Percentiles rank a stretch among this genome's conserved stretches.
Conservation (phyloP, 2,797 vertebrate genomes). For the Podarcis lilfordi region DNA sequence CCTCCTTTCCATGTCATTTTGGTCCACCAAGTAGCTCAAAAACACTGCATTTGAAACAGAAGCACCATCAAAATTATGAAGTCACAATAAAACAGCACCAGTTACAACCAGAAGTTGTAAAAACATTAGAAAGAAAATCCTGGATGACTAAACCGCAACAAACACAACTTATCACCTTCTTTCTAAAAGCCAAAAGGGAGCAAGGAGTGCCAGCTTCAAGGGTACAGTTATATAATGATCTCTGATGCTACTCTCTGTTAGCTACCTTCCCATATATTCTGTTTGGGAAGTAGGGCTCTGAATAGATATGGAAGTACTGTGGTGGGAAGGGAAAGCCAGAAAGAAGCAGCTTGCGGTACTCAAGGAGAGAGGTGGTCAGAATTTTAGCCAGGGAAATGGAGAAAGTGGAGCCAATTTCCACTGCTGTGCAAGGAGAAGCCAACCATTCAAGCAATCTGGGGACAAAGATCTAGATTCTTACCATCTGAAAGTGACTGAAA, state of each 20-base stretch:
- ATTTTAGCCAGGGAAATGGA: background rate
- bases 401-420: background rate
- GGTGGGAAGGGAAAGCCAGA: background rate
- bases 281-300: background rate
- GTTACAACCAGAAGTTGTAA: background rate
- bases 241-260: background rate
- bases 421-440: background rate
- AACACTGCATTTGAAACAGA: background rate
- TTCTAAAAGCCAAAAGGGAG: background rate
- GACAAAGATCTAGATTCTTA: slow-evolving; percentile 69
- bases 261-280: background rate
- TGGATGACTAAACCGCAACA: background rate
- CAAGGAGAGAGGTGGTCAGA: background rate
- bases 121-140: background rate
- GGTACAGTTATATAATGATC: background rate
- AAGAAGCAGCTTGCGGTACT: background rate
- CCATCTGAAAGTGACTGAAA: slow-evolving; percentile 88
- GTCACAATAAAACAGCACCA: background rate
- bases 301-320: background rate
- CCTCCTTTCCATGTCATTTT: background rate
- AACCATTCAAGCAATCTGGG: background rate
- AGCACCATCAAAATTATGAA: too few species aligned
- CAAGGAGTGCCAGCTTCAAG: background rate
- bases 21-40: background rate
- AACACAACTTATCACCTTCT: background rate